phyloP scores from a whole-genome alignment of 1,140 invertebrate genomes.

The Heliconius nattereri region DNA sequence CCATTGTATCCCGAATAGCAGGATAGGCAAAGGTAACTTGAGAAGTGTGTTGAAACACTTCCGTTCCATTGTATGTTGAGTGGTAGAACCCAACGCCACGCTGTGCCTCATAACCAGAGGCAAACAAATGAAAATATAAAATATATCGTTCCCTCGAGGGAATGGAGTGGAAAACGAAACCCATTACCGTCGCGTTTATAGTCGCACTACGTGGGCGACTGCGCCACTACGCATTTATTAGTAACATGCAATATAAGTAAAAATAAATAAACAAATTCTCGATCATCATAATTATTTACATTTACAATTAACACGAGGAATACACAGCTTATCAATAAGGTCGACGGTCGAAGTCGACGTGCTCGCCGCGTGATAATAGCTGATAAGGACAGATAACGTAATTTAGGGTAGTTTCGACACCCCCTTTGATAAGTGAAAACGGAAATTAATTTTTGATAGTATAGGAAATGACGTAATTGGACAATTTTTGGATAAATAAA shows the following conservation, averaged over 20 bases:
- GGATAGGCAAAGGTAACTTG: too few species aligned
- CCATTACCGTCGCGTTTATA: not conserved
- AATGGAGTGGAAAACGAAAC: not conserved
- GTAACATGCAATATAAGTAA: not conserved
- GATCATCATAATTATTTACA: not conserved
- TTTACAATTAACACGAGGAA: not conserved
- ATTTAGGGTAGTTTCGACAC: slow-evolving; percentile 13
- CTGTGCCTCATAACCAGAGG: not conserved
- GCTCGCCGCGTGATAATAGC: slow-evolving; percentile 1
- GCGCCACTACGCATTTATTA: too few species aligned
- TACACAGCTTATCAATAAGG: not conserved
- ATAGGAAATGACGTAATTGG: not conserved
- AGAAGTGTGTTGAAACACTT: not conserved
- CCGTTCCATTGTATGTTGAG: not conserved
- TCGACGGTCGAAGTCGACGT: slow-evolving; percentile 11
- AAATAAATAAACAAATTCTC: not conserved
- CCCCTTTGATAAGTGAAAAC: not conserved
- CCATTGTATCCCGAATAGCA: too few species aligned
- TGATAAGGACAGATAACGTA: not conserved
- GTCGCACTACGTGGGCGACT: not conserved
- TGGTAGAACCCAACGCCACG: not conserved
- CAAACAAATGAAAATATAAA: not conserved
- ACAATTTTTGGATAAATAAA: too few species aligned
- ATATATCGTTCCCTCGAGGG: not conserved
- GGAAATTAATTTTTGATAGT: not conserved